Evolutionary conservation across 2,797 vertebrate species (phyloP).

Genomic region (Poeciliopsis paucimaculata): DNA sequence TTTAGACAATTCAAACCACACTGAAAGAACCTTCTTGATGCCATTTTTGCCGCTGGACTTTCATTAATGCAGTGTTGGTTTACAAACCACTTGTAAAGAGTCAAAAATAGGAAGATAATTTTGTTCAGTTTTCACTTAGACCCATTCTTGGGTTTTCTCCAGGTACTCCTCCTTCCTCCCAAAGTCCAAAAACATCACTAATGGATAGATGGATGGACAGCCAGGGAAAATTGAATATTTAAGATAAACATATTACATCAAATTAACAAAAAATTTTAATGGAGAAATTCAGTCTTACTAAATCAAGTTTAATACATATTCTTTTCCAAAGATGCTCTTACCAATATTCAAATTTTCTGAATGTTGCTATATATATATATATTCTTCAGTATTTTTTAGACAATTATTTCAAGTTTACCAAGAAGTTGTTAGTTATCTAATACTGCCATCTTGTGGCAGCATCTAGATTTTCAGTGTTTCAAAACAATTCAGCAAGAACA

Average conservation of each 20-base stretch:
- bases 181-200: too few species aligned
- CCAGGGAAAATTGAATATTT: background rate
- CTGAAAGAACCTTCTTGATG: too few species aligned
- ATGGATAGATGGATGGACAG: background rate
- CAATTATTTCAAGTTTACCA: accelerated
- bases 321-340: background rate
- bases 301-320: background rate
- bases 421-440: slow-evolving; percentile 20
- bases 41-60: too few species aligned
- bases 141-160: background rate
- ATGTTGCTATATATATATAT: background rate
- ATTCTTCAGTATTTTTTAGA: background rate
- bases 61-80: too few species aligned
- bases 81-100: background rate
- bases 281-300: background rate
- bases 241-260: background rate
- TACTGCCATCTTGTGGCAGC: slow-evolving; percentile 58
- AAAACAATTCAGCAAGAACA: background rate
- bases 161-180: background rate
- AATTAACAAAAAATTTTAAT: background rate
- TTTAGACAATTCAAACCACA: too few species aligned
- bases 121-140: too few species aligned
- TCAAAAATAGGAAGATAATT: background rate
- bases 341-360: background rate
- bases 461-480: background rate